Evolutionary conservation across 2,888 invertebrate genomes (phyloP), one percentile per base, ranked within the genome.

Genomic region (Acrobasis repandana): DNA sequence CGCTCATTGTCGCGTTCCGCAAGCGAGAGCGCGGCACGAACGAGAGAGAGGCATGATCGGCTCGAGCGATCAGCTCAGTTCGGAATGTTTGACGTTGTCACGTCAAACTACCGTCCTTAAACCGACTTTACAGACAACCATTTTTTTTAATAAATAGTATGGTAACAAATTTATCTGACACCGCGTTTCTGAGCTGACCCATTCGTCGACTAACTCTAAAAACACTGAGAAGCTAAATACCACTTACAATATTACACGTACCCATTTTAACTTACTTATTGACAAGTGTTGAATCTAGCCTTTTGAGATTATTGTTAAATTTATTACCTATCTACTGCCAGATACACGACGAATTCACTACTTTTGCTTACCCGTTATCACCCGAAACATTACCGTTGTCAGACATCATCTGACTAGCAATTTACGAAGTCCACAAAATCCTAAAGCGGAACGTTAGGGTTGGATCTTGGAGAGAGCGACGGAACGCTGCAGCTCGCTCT

Each of bases 131-230:
- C 11, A 36, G 2, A 36, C 5, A 36, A 36, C 9, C 2, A 36
- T 10, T 36, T 36, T 36, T 20, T 10, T 20, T 48, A 54, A 36
- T 36, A 34, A 20, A n/a, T 11, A 36, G 49, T 62, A 64, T 48
- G 62, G 65, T 75, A 88, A 87, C 88, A 86, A 83, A 86, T 89
- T 91, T 90, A 86, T 92, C 88, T 86, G 76, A 74, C 89, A 88
- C 73, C 87, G 84, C 75, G 86, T 77, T 79, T 76, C 74, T 80
- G 89, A 87, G 83, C 85, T 80, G 91, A 88, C 92, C 79, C 92
- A 92, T 89, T 85, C 90, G 92, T 92, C 92, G 90, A 91, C 91
- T 92, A 92, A 92, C 88, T 87, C 91, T 92, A 92, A 91, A 84
- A 90, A 90, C 92, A 92, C 85, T 90, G 92, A 92, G 88, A 92